Base-by-base conservation (phyloP, 2,888 invertebrate genomes). In the Acanthopleura granulata region DNA sequence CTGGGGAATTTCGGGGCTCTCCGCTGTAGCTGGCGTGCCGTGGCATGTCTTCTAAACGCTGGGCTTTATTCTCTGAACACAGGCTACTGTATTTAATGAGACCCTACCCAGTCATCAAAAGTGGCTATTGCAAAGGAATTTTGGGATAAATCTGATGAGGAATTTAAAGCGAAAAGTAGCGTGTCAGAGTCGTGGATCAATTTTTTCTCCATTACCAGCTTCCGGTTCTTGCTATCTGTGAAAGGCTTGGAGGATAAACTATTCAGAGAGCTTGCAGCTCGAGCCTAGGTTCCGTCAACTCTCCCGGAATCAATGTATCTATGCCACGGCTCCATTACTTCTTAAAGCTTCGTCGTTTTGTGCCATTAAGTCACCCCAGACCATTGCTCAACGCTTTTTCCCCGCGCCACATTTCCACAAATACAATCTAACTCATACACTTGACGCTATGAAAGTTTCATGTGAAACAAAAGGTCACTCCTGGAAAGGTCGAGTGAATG, bases 101-200 rank as follows among this genome's bases (percentile, higher is more conserved):
- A 15, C 29, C 25, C 22, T 27, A 66, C 15, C 25, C 29, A 66
- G 66, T 27, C 22, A 66, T 66, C 66, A 66, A 66, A 66, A 66
- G 66, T 22, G 66, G 27, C 66, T 22, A 66, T 57, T 66, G 66
- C 66, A 15, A 27, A 66, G 29, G 66, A 66, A 66, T 66, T 66
- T 27, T 66, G 25, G 16, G 22, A 22, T 66, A 66, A 27, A 66
- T 18, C 27, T 66, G 6, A 27, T 27, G 25, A 27, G 25, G 66
- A 66, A 66, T 66, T 66, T 66, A 27, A 27, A 66, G 66, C 25
- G 66, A 66, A 66, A 27, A 66, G 16, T 66, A 66, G 66, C 66
- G 66, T 66, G 66, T 27, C 22, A 1, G 22, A 25, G 16, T 27
- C 16, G 25, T 15, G 29, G 29, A 27, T 66, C 66, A 66, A 66